Evolutionary conservation across 2,113 vertebrate genomes (phyloP).

Genomic region (Drymodes brunneopygia): DNA sequence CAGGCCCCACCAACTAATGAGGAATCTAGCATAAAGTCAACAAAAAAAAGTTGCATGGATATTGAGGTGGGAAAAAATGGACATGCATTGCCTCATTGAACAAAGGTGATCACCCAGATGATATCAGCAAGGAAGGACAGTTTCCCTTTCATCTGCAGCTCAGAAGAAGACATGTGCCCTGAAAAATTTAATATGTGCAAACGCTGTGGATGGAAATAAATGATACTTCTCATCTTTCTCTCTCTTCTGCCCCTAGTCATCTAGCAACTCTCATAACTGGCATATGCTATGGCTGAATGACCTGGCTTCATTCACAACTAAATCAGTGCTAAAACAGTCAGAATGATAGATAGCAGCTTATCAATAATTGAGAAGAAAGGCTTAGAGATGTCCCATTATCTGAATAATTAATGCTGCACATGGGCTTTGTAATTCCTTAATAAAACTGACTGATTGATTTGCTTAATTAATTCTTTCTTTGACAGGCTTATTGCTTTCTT

Average conservation of each 20-base stretch:
- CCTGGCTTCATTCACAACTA: slow-evolving; percentile 75
- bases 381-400: slow-evolving; percentile 81
- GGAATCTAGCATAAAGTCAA: background rate
- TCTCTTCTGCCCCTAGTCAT: background rate
- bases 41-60: background rate
- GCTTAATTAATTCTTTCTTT: slow-evolving; percentile 83
- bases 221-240: background rate
- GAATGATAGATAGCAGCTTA: slow-evolving; percentile 76
- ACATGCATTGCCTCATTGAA: background rate
- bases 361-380: slow-evolving; percentile 83
- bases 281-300: slow-evolving; percentile 68
- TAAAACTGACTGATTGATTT: slow-evolving; percentile 86
- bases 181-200: background rate
- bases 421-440: slow-evolving; percentile 83
- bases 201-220: background rate
- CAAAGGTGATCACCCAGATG: background rate
- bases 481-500: slow-evolving; percentile 78
- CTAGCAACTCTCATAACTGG: slow-evolving; percentile 42
- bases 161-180: background rate
- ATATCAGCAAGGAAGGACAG: background rate
- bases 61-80: background rate
- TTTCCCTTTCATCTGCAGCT: background rate
- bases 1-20: background rate
- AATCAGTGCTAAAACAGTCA: slow-evolving; percentile 75
- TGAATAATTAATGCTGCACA: slow-evolving; percentile 83